phyloP scores from a whole-genome alignment of 1,140 invertebrate species.

The Ctenoplectra terminalis region DNA sequence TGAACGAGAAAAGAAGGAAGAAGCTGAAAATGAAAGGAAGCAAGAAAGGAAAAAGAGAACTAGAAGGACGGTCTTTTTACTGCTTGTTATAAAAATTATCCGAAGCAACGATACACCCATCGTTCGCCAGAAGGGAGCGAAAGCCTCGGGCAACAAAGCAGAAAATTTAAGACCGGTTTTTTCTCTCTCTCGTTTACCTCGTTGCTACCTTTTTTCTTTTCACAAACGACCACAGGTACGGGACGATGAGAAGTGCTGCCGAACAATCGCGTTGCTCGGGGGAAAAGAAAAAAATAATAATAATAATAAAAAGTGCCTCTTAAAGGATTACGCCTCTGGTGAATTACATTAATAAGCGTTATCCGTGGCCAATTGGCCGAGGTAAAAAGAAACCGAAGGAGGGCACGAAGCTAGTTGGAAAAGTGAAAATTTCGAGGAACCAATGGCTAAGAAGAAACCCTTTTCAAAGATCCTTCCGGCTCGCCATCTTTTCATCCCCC shows the following conservation, averaged over 20 bases:
- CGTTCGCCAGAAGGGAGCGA: neutral
- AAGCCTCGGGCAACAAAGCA: slow-evolving; percentile 21
- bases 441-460: neutral
- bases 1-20: neutral
- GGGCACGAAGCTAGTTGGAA: neutral
- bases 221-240: neutral
- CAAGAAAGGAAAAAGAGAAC: neutral
- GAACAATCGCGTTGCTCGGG: neutral
- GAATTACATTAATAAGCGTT: slow-evolving; percentile 24
- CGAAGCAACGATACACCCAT: slow-evolving; percentile 17
- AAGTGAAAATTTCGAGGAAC: slow-evolving; percentile 23
- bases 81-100: slow-evolving; percentile 50
- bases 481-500: slow-evolving; percentile 12
- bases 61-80: slow-evolving; percentile 5
- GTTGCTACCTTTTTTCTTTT: slow-evolving; percentile 21
- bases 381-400: neutral
- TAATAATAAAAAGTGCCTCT: neutral
- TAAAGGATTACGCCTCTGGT: neutral
- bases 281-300: too few species aligned
- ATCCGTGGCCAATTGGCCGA: slow-evolving; percentile 4
- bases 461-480: neutral
- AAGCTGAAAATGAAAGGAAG: neutral
- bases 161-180: slow-evolving; percentile 42
- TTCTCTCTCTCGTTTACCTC: slow-evolving; percentile 10
- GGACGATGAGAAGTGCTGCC: slow-evolving; percentile 1